Percentiles rank a stretch among this genome's conserved stretches.
These are phyloP conservation scores for Scolopax bukidnonensis DNA, from an alignment of 2,797 vertebrate species.

Conservation along the genomic window DNA sequence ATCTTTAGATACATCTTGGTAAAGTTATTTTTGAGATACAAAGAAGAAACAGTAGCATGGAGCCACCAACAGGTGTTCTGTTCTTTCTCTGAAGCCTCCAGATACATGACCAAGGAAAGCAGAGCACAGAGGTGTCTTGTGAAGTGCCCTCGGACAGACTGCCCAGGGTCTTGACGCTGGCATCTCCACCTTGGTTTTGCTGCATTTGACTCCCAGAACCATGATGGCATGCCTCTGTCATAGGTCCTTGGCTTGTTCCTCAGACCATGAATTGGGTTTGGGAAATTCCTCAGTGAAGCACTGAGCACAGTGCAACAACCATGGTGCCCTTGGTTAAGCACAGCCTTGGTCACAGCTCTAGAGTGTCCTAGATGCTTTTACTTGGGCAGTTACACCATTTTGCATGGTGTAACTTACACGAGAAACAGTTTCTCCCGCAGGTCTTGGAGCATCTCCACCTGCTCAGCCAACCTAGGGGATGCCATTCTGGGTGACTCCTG, in stretches of 20 bases:
- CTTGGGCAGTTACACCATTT: neutral
- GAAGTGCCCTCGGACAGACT: neutral
- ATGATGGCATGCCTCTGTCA: rapidly evolving
- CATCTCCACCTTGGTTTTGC: neutral
- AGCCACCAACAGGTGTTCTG: neutral
- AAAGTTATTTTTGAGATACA: neutral
- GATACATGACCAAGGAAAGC: neutral
- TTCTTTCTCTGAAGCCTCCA: neutral
- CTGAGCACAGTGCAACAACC: neutral
- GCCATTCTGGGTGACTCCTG: neutral
- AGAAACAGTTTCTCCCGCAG: neutral
- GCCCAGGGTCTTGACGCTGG: neutral
- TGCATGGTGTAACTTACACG: neutral
- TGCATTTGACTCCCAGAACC: neutral
- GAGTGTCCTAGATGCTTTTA: neutral
- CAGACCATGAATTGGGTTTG: neutral
- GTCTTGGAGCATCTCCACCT: neutral
- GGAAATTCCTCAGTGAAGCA: neutral
- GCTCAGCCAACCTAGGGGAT: neutral
- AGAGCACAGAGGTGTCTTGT: neutral
- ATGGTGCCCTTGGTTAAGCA: neutral
- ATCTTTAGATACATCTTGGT: neutral
- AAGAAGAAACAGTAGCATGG: neutral
- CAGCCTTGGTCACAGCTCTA: neutral
- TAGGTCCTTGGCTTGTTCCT: neutral